Base-by-base conservation (phyloP, 2,797 vertebrate species). In the Rhodeus uyekii region DNA sequence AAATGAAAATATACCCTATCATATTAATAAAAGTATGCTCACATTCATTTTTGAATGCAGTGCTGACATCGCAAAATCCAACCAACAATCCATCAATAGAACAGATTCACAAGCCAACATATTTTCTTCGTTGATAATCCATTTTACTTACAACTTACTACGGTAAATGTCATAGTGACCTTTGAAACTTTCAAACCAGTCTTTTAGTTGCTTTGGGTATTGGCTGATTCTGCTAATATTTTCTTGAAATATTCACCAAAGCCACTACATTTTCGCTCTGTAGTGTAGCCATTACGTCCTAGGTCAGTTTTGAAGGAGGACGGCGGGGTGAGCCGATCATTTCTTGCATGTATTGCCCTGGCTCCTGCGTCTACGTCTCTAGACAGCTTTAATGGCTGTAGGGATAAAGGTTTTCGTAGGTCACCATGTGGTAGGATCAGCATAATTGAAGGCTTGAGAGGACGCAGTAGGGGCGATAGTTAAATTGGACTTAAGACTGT, bases 401-500 rank as follows among this genome's bases (percentile, higher is more conserved):
- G 78, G 63, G 85, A 84, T 84, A 85, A 81, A 77, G 87, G 83
- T 78, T 81, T 50, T 76, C 67, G 75, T 72, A 81, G 78, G 86
- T 85, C 80, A 75, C 27, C 29, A 58, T 67, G 82, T 74, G 76
- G 68, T 79, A 79, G 68, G 38, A 73, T 83, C 82, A 69, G 84
- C 75, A 81, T 83, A 85, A 87, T 87, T 80, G 81, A 84, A 78
- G 80, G 67, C 83, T 65, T 63, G 53, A 81, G 87, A 87, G 75
- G 86, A 86, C 87, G 55, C 32, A 38, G 86, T 78, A 80, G 78
- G 83, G 86, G 67, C 73, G 67, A 84, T 67, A 74, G 83, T 86
- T 89, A 86, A 86, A 88, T 84, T 87, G 79, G 84, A 87, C 86
- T 89, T 88, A 85, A 84, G 50, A 80, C 76, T 78, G 86, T 89